Conservation (phyloP, 2,113 vertebrate species). For the Mirounga angustirostris region DNA sequence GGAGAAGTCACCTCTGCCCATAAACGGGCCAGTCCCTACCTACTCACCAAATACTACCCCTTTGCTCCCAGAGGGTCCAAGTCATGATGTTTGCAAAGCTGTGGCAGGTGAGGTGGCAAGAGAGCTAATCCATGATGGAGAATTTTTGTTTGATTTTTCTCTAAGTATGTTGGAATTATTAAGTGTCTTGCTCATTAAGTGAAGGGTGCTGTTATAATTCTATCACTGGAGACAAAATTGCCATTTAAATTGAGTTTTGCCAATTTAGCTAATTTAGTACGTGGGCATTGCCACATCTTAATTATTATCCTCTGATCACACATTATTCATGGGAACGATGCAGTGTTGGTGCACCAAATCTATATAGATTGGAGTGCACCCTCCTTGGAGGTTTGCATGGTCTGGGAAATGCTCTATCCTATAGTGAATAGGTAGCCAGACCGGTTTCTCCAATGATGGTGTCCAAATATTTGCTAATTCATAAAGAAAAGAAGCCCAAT, state of each 20-base stretch:
- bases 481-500: neutral
- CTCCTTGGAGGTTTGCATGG: neutral
- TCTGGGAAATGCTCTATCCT: neutral
- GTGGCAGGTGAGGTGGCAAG: accelerated
- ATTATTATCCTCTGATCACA: constrained; percentile 67
- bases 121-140: neutral
- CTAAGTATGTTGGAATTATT: constrained; percentile 82
- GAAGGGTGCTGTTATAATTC: constrained; percentile 77
- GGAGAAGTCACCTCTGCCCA: neutral
- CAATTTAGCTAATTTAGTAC: constrained; percentile 80
- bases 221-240: constrained; percentile 75
- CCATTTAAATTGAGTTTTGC: constrained; percentile 81
- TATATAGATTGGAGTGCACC: accelerated
- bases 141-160: constrained; percentile 69
- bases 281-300: constrained; percentile 72
- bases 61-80: neutral
- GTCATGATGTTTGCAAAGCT: neutral
- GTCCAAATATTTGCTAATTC: neutral
- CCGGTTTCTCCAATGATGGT: neutral
- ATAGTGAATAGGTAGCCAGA: neutral
- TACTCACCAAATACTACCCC: neutral
- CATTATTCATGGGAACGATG: neutral
- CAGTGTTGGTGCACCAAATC: neutral
- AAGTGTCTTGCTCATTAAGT: constrained; percentile 81
- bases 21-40: neutral